A percentile compares a stretch with the other conserved stretches of the same genome.
phyloP scores from a whole-genome alignment of 2,113 vertebrate species.

The Aepyceros melampus region DNA sequence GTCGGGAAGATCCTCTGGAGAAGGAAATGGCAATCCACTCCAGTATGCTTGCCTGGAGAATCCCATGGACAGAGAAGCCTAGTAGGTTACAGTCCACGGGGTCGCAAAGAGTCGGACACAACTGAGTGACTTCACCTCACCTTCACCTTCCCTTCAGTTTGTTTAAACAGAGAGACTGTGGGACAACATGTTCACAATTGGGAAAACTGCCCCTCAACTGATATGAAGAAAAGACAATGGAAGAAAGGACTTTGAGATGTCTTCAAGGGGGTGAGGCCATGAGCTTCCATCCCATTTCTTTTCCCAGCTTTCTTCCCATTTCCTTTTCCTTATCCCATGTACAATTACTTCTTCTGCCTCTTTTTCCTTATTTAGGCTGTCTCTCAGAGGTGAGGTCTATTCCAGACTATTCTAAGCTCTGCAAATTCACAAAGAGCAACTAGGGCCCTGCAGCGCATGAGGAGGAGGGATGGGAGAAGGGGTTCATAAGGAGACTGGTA shows the following conservation, averaged over 20 bases:
- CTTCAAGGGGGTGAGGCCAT: not conserved
- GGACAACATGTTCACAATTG: not conserved
- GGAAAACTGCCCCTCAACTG: not conserved
- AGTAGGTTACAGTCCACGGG: too few relatives aligned
- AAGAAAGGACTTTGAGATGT: not conserved
- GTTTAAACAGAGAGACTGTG: not conserved
- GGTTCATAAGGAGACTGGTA: not conserved
- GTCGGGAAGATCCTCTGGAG: too few relatives aligned
- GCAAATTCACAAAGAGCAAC: not conserved
- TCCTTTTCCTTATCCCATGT: not conserved
- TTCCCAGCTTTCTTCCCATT: not conserved
- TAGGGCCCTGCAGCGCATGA: not conserved
- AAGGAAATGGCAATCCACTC: too few relatives aligned
- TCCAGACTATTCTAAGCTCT: not conserved
- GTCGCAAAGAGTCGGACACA: too few relatives aligned
- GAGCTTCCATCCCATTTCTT: not conserved
- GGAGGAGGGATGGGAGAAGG: rapidly evolving
- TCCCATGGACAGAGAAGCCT: too few relatives aligned
- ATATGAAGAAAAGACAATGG: not conserved
- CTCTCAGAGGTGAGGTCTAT: not conserved
- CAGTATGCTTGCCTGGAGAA: too few relatives aligned
- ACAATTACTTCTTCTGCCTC: not conserved
- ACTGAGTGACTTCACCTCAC: too few relatives aligned
- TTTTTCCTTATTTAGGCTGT: not conserved
- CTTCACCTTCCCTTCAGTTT: too few relatives aligned